These are phyloP conservation scores for Ciconia boyciana DNA, from an alignment of 2,113 vertebrate genomes.

Conservation along the genomic window DNA sequence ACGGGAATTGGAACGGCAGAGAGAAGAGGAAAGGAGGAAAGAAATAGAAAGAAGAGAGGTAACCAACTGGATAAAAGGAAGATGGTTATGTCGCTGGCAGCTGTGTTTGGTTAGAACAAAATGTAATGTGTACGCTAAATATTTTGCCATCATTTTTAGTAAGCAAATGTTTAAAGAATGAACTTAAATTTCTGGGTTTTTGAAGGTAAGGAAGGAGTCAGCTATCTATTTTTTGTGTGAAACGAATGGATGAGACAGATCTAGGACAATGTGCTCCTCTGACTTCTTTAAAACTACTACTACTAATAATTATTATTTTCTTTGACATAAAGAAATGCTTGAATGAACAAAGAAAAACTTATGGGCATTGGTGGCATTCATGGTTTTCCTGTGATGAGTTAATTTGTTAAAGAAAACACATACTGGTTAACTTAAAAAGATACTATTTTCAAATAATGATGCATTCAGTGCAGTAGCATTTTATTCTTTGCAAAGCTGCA, in stretches of 20 bases:
- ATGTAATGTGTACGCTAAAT: neutral
- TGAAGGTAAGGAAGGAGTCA: neutral
- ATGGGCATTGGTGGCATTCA: neutral
- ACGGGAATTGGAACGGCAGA: slow-evolving; percentile 78
- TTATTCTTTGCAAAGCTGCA: neutral
- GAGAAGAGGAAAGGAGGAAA: slow-evolving; percentile 85
- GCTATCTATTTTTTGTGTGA: neutral
- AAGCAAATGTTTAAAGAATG: neutral
- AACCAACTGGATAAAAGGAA: slow-evolving; percentile 21
- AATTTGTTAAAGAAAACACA: neutral
- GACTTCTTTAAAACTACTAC: neutral
- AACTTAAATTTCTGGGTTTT: neutral
- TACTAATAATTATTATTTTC: neutral
- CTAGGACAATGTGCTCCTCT: neutral
- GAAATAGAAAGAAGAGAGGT: slow-evolving; percentile 92
- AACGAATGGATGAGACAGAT: neutral
- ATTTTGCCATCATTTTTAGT: neutral
- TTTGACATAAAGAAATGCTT: neutral
- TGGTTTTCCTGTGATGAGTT: neutral
- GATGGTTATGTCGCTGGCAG: neutral
- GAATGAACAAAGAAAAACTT: neutral
- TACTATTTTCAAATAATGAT: neutral
- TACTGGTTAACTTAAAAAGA: neutral
- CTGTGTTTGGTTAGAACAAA: neutral
- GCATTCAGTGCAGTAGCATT: neutral